phyloP scores from a whole-genome alignment of 2,888 invertebrate genomes.

The Lasioglossum pauxillum region DNA sequence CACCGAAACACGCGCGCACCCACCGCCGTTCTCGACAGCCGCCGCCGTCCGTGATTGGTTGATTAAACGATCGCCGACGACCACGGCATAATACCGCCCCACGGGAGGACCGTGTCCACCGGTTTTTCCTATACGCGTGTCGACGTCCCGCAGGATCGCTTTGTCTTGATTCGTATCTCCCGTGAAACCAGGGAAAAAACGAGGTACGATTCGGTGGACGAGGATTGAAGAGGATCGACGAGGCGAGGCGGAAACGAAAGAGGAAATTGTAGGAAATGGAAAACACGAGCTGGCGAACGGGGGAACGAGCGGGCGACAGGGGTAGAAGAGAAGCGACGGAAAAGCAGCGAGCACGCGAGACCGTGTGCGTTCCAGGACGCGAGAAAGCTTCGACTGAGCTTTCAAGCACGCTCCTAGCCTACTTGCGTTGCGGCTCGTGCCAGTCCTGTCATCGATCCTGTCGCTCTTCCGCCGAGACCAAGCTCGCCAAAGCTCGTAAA shows the following conservation, averaged over 20 bases:
- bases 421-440: conserved; percentile 58
- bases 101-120: background rate
- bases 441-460: conserved; percentile 64
- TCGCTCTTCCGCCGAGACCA: conserved; percentile 35
- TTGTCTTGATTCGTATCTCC: background rate
- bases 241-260: too few species aligned
- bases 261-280: background rate
- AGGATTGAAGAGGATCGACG: background rate
- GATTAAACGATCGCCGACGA: conserved; percentile 22
- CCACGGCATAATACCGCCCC: background rate
- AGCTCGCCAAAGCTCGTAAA: conserved; percentile 49
- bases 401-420: conserved; percentile 71
- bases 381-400: conserved; percentile 82
- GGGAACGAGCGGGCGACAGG: background rate
- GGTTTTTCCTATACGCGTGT: background rate
- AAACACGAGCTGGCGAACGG: background rate
- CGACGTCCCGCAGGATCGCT: background rate
- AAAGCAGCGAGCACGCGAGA: conserved; percentile 63
- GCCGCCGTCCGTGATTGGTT: background rate
- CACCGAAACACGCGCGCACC: conserved; percentile 12
- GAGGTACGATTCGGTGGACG: background rate
- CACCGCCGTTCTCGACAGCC: background rate
- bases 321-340: conserved; percentile 42
- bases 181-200: background rate
- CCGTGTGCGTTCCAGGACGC: conserved; percentile 77